Percentiles rank a stretch among this genome's conserved stretches.
phyloP scores from a whole-genome alignment of 2,797 vertebrate species.

The Cyprinella venusta region DNA sequence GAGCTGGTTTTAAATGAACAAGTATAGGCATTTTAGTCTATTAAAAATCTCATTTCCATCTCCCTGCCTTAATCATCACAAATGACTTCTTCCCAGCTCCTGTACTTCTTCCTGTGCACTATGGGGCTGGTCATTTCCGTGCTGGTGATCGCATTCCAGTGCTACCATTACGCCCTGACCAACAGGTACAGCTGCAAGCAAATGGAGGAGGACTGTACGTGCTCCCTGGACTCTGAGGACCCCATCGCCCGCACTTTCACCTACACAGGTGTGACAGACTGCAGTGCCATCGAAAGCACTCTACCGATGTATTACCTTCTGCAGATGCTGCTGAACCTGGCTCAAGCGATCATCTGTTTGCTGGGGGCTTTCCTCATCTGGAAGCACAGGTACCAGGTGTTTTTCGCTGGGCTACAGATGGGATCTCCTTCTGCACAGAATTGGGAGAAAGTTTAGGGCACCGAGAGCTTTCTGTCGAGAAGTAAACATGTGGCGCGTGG shows the following conservation, averaged over 20 bases:
- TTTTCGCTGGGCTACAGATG: constrained; percentile 86
- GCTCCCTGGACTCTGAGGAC: constrained; percentile 81
- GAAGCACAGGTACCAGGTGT: constrained; percentile 96
- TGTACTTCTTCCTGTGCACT: constrained; percentile 89
- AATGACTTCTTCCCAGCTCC: constrained; percentile 76
- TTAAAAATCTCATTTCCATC: constrained; percentile 13
- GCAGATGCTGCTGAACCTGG: constrained; percentile 89
- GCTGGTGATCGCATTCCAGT: constrained; percentile 86
- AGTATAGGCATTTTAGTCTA: constrained; percentile 16
- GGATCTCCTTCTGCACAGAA: constrained; percentile 64
- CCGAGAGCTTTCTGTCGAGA: background rate
- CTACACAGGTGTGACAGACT: constrained; percentile 82
- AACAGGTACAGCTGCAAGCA: constrained; percentile 76
- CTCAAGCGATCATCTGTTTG: constrained; percentile 84
- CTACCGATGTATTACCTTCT: constrained; percentile 85
- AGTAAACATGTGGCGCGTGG: constrained; percentile 24
- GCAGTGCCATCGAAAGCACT: constrained; percentile 76
- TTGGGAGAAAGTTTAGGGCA: constrained; percentile 76
- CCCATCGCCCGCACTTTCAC: constrained; percentile 87
- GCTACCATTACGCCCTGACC: constrained; percentile 84
- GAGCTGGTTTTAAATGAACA: constrained; percentile 28
- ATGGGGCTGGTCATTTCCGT: constrained; percentile 84
- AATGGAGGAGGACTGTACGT: constrained; percentile 76
- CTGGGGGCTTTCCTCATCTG: constrained; percentile 90
- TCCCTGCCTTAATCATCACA: background rate